Conservation (phyloP, 2,113 vertebrate species). For the Apteryx owenii region DNA sequence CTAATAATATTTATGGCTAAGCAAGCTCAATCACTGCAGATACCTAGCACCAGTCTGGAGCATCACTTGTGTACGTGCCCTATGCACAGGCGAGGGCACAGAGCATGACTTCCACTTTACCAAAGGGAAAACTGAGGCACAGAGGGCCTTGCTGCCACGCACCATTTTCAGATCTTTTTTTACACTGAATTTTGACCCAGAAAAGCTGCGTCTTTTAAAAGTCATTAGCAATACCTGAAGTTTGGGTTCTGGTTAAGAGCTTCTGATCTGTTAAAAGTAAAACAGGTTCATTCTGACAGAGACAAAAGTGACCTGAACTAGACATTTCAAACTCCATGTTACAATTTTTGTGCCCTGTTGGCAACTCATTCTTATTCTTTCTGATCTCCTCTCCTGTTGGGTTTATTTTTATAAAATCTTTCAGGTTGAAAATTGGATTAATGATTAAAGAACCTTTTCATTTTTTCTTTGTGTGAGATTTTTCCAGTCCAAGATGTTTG, state of each 20-base stretch:
- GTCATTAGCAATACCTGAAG: background rate
- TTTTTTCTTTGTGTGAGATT: background rate
- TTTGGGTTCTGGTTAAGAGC: background rate
- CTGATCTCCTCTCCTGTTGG: background rate
- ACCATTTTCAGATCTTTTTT: background rate
- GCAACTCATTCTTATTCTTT: background rate
- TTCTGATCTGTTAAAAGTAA: background rate
- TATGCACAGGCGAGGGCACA: background rate
- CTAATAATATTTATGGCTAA: background rate
- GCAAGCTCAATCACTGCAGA: background rate
- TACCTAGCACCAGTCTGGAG: background rate
- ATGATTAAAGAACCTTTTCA: background rate
- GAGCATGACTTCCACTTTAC: background rate
- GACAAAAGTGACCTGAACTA: background rate
- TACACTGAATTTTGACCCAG: background rate
- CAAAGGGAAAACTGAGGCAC: fast-evolving
- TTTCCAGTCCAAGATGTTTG: background rate
- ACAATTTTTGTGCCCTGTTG: background rate
- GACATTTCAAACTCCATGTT: background rate
- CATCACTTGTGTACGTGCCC: background rate
- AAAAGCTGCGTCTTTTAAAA: background rate
- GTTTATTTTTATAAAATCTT: background rate
- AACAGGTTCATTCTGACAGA: background rate
- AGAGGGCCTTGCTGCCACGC: background rate
- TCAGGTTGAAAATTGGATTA: background rate